Evolutionary conservation across 2,888 invertebrate species (phyloP).

Genomic region (Erebia epiphron): DNA sequence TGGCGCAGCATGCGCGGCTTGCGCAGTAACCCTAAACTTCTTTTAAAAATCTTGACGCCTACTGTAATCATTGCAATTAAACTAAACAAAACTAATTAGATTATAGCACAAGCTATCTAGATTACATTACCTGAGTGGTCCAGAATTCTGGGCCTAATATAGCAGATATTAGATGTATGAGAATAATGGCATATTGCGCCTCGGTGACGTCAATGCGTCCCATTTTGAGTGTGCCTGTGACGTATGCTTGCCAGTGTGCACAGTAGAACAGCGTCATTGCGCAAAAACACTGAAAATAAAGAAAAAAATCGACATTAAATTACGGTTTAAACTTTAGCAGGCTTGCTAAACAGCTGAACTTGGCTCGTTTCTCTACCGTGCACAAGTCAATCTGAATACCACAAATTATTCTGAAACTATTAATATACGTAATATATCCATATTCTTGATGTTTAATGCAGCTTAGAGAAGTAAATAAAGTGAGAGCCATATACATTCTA

Average conservation of each 20-base stretch:
- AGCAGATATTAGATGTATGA: slow-evolving; percentile 93
- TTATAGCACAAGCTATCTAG: slow-evolving; percentile 22
- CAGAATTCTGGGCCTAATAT: slow-evolving; percentile 94
- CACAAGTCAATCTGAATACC: background rate
- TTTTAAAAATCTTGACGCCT: background rate
- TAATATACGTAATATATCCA: no score
- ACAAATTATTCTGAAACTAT: background rate
- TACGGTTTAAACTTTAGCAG: background rate
- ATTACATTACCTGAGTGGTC: slow-evolving; percentile 84
- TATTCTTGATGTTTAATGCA: no score
- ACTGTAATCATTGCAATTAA: slow-evolving; percentile 11
- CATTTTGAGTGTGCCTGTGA: slow-evolving; percentile 95
- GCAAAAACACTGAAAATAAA: slow-evolving; percentile 90
- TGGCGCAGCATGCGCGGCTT: background rate
- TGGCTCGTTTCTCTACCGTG: background rate
- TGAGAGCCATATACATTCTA: no score
- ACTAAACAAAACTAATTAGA: background rate
- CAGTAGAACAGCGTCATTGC: slow-evolving; percentile 98
- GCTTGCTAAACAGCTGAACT: background rate
- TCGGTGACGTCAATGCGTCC: slow-evolving; percentile 98
- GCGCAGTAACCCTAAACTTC: background rate
- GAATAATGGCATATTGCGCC: slow-evolving; percentile 97
- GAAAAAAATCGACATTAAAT: background rate
- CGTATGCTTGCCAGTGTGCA: slow-evolving; percentile 99
- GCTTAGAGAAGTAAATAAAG: no score